Evolutionary conservation across 1,140 invertebrate genomes (phyloP).

Genomic region (Gryllus bimaculatus): DNA sequence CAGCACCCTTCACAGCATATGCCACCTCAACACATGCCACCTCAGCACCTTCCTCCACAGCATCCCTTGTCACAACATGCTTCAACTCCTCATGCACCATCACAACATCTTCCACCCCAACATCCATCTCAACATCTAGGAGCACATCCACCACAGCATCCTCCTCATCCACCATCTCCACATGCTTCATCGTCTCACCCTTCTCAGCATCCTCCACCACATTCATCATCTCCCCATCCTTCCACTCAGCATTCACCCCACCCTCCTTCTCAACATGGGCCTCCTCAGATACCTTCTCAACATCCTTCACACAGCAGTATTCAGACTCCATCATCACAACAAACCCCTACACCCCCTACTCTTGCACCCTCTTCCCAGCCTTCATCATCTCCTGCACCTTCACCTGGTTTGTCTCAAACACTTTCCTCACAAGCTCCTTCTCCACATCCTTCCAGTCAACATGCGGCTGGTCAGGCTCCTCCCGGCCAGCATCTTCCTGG

Average conservation of each 20-base stretch:
- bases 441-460: slow-evolving; percentile 18
- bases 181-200: slow-evolving; percentile 16
- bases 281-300: slow-evolving; percentile 24
- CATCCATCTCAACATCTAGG: slow-evolving; percentile 12
- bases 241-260: slow-evolving; percentile 23
- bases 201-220: slow-evolving; percentile 18
- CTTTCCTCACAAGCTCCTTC: slow-evolving; percentile 26
- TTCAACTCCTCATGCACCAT: not conserved
- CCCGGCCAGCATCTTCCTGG: not conserved
- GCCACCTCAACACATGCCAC: slow-evolving; percentile 22
- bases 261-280: slow-evolving; percentile 24
- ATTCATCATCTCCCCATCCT: slow-evolving; percentile 19
- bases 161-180: slow-evolving; percentile 19
- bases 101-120: slow-evolving; percentile 23
- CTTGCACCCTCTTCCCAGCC: slow-evolving; percentile 19
- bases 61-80: slow-evolving; percentile 16
- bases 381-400: slow-evolving; percentile 21
- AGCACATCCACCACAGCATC: not conserved
- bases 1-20: slow-evolving; percentile 24
- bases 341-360: too few species aligned
- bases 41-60: slow-evolving; percentile 17
- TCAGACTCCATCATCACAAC: too few species aligned
- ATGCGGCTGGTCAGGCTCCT: not conserved
- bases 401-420: slow-evolving; percentile 24
- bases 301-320: slow-evolving; percentile 15